Evolutionary conservation across 2,113 vertebrate species (phyloP).

Genomic region (Puntigrus tetrazona): DNA sequence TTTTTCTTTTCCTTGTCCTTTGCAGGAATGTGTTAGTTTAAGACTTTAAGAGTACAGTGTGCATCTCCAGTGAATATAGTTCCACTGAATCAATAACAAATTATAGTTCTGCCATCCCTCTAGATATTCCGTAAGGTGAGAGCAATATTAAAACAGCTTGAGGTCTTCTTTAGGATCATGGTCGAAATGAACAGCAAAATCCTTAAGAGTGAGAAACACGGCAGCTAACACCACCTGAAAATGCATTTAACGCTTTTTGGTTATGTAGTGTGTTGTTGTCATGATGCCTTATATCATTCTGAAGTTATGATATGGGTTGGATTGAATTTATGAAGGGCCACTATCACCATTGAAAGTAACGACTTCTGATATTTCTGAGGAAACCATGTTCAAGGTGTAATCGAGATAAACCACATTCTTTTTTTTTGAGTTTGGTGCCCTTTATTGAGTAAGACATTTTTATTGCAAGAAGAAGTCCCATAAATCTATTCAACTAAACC

Average conservation of each 20-base stretch:
- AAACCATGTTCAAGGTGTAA: neutral
- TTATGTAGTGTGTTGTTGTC: neutral
- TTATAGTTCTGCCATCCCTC: constrained; percentile 51
- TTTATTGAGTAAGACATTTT: constrained; percentile 19
- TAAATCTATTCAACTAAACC: neutral
- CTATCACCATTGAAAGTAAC: too few species aligned
- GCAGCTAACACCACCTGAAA: neutral
- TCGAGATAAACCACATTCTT: neutral
- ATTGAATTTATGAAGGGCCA: neutral
- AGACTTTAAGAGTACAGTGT: constrained; percentile 34
- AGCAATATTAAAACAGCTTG: constrained; percentile 47
- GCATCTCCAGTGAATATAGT: constrained; percentile 36
- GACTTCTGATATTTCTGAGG: neutral
- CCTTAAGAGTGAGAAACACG: constrained; percentile 58
- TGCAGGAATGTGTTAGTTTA: constrained; percentile 35
- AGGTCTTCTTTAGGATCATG: constrained; percentile 51
- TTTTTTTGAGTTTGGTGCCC: neutral
- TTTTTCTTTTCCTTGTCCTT: neutral
- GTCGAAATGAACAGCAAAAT: constrained; percentile 50
- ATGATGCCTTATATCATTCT: neutral
- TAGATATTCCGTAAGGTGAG: constrained; percentile 23
- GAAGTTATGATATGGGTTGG: neutral
- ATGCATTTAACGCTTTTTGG: too few species aligned
- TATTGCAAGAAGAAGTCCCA: neutral
- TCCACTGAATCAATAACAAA: constrained; percentile 59